A percentile compares a stretch with the other conserved stretches of the same genome.
phyloP scores from a whole-genome alignment of 2,797 vertebrate genomes.

The Tamandua tetradactyla region DNA sequence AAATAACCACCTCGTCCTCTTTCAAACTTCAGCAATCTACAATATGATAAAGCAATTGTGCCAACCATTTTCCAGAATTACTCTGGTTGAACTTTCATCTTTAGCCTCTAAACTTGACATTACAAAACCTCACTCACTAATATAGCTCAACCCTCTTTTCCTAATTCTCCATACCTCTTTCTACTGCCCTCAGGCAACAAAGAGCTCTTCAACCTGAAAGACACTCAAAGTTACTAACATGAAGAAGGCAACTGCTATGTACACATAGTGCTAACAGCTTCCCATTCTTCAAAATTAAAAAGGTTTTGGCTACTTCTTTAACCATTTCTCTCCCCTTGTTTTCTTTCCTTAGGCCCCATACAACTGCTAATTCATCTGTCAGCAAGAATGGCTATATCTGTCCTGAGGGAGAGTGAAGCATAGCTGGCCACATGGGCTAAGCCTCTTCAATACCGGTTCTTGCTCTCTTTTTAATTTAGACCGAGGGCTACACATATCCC shows the following conservation, averaged over 20 bases:
- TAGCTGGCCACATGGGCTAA: background rate
- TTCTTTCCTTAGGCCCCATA: background rate
- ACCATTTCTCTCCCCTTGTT: background rate
- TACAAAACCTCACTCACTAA: background rate
- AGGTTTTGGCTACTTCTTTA: too few species aligned
- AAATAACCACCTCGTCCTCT: background rate
- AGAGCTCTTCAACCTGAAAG: background rate
- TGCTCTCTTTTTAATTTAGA: too few species aligned
- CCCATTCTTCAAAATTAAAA: background rate
- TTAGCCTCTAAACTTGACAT: background rate
- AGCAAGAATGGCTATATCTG: background rate
- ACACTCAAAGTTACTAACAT: too few species aligned
- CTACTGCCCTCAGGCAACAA: background rate
- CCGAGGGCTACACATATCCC: background rate
- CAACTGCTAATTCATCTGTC: background rate
- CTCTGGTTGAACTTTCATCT: background rate
- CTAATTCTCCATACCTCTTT: background rate
- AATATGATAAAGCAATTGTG: background rate
- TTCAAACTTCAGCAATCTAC: background rate
- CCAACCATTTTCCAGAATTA: background rate
- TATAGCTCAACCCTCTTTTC: background rate
- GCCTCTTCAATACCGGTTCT: fast-evolving
- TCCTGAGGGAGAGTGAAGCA: background rate
- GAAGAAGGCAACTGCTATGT: background rate
- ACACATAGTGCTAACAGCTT: background rate